Evolutionary conservation across 2,113 vertebrate genomes (phyloP), one percentile per base, ranked within the genome.

Genomic region (Limnothrissa miodon): DNA sequence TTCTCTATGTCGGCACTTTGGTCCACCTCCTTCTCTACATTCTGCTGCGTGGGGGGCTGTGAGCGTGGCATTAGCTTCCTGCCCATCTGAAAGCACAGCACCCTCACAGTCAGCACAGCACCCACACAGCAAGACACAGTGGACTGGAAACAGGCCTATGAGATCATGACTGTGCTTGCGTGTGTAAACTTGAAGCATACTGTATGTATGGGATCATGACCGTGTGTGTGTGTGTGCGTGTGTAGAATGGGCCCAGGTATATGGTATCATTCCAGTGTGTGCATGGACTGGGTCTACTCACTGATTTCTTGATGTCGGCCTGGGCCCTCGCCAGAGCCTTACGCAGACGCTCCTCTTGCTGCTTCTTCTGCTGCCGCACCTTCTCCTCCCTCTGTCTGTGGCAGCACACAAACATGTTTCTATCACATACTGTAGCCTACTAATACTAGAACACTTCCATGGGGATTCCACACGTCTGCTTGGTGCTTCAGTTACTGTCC

Each of bases 321-420:
- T 91, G 92, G 0, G 93, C 88, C 80, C 92, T 92, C 9, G 92
- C 90, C 79, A 80, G 39, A 0, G 88, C 89, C 42, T 62, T 88
- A 45, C 88, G 90, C 19, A 92, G 0, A 6, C 91, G 90, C 83
- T 95, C 95, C 78, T 96, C 93, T 29, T 94, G 90, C n/a, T 92
- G 82, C 45, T 86, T 45, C 81, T 87, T 90, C 45, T 92, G 86
- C 59, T 91, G 45, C 85, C 7, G 86, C 1, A 85, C 78, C 86
- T 93, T 94, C 89, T 95, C 93, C 23, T 95, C 92, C 81, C 90
- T 92, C 10, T 93, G 25, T 85, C 94, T 96, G 88, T 62, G 7
- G 19, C 11, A 62, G 6, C 17, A 11, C 48, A 39, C 25, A 1
- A 86, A n/a, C n/a, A n/a, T n/a, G n/a, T n/a, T n/a, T n/a, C n/a